Evolutionary conservation across 2,113 vertebrate genomes (phyloP).

Genomic region (Prochilodus magdalenae): DNA sequence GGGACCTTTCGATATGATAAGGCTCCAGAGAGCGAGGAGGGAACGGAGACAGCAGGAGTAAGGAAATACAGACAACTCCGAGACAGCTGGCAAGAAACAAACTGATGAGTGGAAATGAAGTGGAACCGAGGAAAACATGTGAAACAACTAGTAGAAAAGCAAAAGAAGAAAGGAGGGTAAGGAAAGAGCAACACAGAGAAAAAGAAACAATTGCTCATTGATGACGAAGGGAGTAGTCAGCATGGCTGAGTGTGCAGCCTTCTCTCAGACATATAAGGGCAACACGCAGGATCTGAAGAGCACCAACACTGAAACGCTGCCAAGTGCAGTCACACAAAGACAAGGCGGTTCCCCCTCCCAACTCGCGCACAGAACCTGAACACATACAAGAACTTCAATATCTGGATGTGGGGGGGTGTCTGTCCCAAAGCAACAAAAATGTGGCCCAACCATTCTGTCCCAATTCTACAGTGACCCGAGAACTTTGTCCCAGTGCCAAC

Average conservation of each 20-base stretch:
- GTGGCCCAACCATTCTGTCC: no score
- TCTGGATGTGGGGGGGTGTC: background rate
- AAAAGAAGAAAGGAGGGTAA: background rate
- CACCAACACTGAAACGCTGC: slow-evolving; percentile 26
- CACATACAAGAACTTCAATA: background rate
- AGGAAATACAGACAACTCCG: background rate
- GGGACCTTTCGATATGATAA: background rate
- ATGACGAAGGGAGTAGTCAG: slow-evolving; percentile 12
- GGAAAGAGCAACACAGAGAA: background rate
- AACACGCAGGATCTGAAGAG: slow-evolving; percentile 15
- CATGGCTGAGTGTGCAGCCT: slow-evolving; percentile 1
- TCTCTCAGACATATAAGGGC: slow-evolving; percentile 54
- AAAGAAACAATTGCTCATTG: slow-evolving; percentile 3
- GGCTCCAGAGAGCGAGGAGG: background rate
- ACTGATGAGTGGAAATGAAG: background rate
- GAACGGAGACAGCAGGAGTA: background rate
- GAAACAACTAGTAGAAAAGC: background rate
- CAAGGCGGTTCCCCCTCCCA: background rate
- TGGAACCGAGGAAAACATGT: background rate
- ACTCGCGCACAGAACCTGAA: background rate
- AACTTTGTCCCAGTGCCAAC: no score
- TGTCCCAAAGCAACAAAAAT: background rate
- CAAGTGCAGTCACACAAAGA: slow-evolving; percentile 21
- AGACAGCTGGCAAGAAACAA: background rate
- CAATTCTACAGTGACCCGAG: no score